Percentiles rank a stretch among this genome's conserved stretches.
Conservation (phyloP, 2,888 invertebrate genomes). For the Chrysolina haemoptera region DNA sequence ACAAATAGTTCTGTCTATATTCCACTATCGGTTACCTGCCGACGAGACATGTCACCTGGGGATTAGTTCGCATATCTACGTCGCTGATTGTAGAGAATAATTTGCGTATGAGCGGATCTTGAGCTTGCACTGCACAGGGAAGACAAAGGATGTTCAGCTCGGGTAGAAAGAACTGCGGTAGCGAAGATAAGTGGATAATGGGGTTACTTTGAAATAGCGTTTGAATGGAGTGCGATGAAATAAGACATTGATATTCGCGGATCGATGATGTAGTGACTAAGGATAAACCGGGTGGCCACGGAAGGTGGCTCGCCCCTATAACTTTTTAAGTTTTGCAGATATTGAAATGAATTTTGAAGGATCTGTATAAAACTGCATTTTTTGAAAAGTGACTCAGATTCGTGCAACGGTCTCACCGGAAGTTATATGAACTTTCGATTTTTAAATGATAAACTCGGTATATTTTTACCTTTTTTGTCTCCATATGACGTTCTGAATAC, state of each 20-base stretch:
- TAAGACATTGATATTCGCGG: not conserved
- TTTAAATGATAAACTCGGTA: no score
- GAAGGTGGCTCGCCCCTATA: no score
- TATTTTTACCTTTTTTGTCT: no score
- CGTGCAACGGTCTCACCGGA: no score
- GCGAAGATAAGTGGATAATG: slow-evolving; percentile 13
- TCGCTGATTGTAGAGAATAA: not conserved
- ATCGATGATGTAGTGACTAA: not conserved
- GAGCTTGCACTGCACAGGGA: not conserved
- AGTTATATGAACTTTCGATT: no score
- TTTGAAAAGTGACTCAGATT: no score
- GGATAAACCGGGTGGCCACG: not conserved
- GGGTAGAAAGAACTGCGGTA: not conserved
- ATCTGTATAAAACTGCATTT: no score
- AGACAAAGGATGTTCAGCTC: not conserved
- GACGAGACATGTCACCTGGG: slow-evolving; percentile 10
- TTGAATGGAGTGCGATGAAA: not conserved
- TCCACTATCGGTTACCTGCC: not conserved
- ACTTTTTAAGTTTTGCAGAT: no score
- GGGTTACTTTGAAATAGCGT: not conserved
- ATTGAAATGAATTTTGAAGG: no score
- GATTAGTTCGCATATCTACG: not conserved
- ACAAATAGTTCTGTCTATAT: slow-evolving; percentile 10
- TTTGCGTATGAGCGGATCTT: not conserved
- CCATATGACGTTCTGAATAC: no score